Percentiles rank a stretch among this genome's conserved stretches.
Evolutionary conservation across 2,797 vertebrate genomes (phyloP).

Genomic region (Poeciliopsis gracilis): DNA sequence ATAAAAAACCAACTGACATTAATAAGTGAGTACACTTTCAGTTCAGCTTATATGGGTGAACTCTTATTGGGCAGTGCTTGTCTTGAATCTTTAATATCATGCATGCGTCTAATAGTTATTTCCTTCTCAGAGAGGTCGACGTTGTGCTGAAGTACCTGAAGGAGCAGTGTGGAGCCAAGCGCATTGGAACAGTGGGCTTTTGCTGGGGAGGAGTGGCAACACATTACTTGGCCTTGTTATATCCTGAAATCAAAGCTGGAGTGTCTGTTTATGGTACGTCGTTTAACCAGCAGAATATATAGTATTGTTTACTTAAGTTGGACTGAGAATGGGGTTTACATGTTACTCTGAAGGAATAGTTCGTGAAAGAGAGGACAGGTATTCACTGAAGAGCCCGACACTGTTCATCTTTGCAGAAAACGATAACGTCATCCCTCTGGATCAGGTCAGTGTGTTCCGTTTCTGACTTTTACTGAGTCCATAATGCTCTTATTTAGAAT

Average conservation of each 20-base stretch:
- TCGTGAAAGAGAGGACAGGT: constrained; percentile 74
- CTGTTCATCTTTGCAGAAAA: constrained; percentile 89
- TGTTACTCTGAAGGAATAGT: constrained; percentile 76
- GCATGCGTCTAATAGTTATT: neutral
- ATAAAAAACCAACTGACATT: constrained; percentile 78
- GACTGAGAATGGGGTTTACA: neutral
- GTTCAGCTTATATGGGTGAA: neutral
- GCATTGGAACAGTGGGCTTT: constrained; percentile 78
- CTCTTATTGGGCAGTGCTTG: no score
- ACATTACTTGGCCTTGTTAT: constrained; percentile 79
- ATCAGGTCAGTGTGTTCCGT: constrained; percentile 70
- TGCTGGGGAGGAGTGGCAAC: constrained; percentile 85
- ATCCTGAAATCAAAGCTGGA: constrained; percentile 78
- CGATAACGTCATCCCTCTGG: constrained; percentile 77
- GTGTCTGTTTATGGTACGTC: constrained; percentile 81
- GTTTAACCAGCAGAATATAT: neutral
- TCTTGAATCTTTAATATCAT: neutral
- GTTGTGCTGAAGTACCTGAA: constrained; percentile 81
- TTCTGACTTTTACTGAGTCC: neutral
- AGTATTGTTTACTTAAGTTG: neutral
- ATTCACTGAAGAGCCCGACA: constrained; percentile 78
- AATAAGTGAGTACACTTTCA: constrained; percentile 75
- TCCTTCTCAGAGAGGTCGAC: constrained; percentile 76
- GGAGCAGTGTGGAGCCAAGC: constrained; percentile 74
- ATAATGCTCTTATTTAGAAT: neutral